Evolutionary conservation across 1,140 invertebrate species (phyloP).

Genomic region (Drosophila kanapiae): DNA sequence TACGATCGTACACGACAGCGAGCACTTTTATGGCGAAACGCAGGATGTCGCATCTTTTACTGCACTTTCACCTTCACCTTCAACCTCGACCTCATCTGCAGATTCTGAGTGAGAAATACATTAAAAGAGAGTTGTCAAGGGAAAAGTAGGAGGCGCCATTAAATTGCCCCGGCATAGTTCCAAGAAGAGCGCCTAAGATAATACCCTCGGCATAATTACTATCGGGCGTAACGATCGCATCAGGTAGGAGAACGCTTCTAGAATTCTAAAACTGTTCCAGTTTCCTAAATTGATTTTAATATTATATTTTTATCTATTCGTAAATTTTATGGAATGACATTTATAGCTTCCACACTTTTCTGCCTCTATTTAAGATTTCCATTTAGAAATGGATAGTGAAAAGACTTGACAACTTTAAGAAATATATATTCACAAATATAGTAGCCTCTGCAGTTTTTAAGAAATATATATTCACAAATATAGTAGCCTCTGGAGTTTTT

Average conservation of each 20-base stretch:
- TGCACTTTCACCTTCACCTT: conserved; percentile 47
- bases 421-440: too few species aligned
- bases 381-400: too few species aligned
- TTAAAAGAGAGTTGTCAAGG: conserved; percentile 4
- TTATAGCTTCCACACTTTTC: not conserved
- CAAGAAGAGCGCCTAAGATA: conserved; percentile 21
- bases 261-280: conserved; percentile 13
- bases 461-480: too few species aligned
- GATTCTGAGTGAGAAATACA: conserved; percentile 16
- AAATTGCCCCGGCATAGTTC: conserved; percentile 28
- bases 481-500: too few species aligned
- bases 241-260: conserved; percentile 13
- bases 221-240: conserved; percentile 32
- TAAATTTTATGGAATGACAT: not conserved
- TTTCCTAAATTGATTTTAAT: not conserved
- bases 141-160: conserved; percentile 35
- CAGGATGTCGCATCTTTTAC: conserved; percentile 45
- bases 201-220: not conserved
- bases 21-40: conserved; percentile 32
- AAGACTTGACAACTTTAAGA: too few species aligned
- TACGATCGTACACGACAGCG: conserved; percentile 17
- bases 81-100: conserved; percentile 28
- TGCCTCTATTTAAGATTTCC: too few species aligned
- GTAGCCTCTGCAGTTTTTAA: too few species aligned
- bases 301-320: too few species aligned